Evolutionary conservation across 2,797 vertebrate species (phyloP), one percentile per base, ranked within the genome.

Genomic region (Rhinichthys osculus): DNA sequence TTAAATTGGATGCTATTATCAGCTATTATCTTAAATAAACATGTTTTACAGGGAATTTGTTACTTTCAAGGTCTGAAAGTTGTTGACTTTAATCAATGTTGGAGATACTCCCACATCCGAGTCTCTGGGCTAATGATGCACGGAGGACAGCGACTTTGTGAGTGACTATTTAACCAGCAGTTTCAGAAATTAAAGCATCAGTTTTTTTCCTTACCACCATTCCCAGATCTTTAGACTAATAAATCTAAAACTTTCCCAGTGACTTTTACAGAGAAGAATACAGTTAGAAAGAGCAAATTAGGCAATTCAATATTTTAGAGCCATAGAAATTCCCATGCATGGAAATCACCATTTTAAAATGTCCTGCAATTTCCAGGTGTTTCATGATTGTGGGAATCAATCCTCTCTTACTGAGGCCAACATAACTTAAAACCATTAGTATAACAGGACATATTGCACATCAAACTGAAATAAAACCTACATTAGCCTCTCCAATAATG

Each of bases 161-260:
- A 47, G 83, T 85, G 66, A 85, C 83, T 85, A 23, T 79, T 85
- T 85, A 85, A 85, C 83, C 52, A 71, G 27, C 35, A 71, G 66
- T 7, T 78, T 59, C 2, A 47, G 14, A 35, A 62, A 44, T 78
- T 40, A 27, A 69, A 50, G 40, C 27, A 35, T 62, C 27, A 2
- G 7, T 52, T n/a, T 69, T 69, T 21, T 70, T 71, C 30, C 9
- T 54, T 14, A 57, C 23, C 9, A 30, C 4, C 7, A 40, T 59
- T 70, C n/a, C 50, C 17, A 70, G 33, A 70, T 16, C 5, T 16
- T 21, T 62, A n/a, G 40, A 9, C 42, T 10, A 44, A 42, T 11
- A 0, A 2, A 33, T 23, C 14, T 7, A 30, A 44, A 40, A 19
- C 7, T 21, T 79, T 13, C 30, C 13, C 2, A 30, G 9, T 1